Evolutionary conservation across 2,888 invertebrate species (phyloP).

Genomic region (Tubiluchus corallicola): DNA sequence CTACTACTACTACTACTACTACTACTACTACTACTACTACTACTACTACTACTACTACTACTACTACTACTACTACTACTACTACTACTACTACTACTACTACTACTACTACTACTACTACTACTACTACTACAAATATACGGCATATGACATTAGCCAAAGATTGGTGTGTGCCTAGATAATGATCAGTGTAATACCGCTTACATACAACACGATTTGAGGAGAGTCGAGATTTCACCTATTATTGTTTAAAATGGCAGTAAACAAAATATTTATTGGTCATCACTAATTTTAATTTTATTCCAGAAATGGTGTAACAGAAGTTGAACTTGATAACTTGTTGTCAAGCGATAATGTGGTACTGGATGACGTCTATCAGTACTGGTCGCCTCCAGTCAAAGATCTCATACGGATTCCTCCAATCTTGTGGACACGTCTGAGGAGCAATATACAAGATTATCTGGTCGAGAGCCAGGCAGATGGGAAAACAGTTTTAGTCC

Average conservation of each 20-base stretch:
- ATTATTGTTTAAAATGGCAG: too few relatives aligned
- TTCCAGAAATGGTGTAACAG: constrained; percentile 11
- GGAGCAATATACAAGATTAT: constrained; percentile 90
- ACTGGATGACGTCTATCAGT: constrained; percentile 10
- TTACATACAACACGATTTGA: too few relatives aligned
- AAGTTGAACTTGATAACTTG: constrained; percentile 10
- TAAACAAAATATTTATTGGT: too few relatives aligned
- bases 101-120: constrained; percentile 3
- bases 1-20: constrained; percentile 3
- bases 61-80: constrained; percentile 3
- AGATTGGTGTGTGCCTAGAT: too few relatives aligned
- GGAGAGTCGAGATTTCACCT: too few relatives aligned
- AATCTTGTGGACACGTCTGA: constrained; percentile 70
- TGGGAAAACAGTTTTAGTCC: constrained; percentile 91
- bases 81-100: constrained; percentile 3
- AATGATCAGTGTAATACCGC: too few relatives aligned
- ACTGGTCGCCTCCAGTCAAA: constrained; percentile 9
- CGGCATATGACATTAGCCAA: too few relatives aligned
- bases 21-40: constrained; percentile 1
- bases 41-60: constrained; percentile 3
- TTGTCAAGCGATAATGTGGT: constrained; percentile 10
- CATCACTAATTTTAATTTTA: too few relatives aligned
- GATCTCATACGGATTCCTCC: constrained; percentile 5
- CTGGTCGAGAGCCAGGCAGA: constrained; percentile 90
- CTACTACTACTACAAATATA: constrained; percentile 3